Base-by-base conservation (phyloP, 2,113 vertebrate species). In the Thamnaconus septentrionalis region DNA sequence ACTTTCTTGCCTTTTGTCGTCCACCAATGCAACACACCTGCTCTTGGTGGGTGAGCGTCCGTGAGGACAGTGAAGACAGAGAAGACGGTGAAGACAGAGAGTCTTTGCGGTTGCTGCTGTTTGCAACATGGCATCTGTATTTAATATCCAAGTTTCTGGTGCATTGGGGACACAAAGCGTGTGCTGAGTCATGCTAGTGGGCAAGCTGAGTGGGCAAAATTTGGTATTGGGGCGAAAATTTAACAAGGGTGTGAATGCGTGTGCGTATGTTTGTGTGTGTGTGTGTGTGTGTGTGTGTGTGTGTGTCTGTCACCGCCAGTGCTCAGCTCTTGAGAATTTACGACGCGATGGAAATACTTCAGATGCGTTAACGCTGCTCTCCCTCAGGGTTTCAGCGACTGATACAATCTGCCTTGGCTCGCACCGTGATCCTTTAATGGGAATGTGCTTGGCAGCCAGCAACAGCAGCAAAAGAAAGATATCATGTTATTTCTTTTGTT, bases 331-430 rank as follows among this genome's bases (percentile, higher is more conserved):
- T 53, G 61, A 64, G 47, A 69, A 66, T 80, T 76, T 73, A 73
- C 3, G 10, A 56, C 54, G 61, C 44, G 43, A 86, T 74, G 50
- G 69, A 75, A 84, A 75, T 70, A 69, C 58, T 74, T 80, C 11
- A 65, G 66, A 70, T 64, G 46, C 59, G 61, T 71, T 75, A 4
- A 5, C 55, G 66, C 73, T 59, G 8, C 7, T 69, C n/a, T 64
- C 47, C 66, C 69, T 69, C 31, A 53, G 61, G 72, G 63, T 66
- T 52, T 66, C 53, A 8, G 31, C 54, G 58, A 72, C 62, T 43
- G 73, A 85, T 77, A 64, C 1, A 31, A 82, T 85, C 79, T 79
- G 47, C 10, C 70, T 76, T 73, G 76, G 68, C 69, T 75, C 64
- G 41, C 3, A 1, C 10, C n/a, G 40, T 1, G 4, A 60, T 52